Evolutionary conservation across 2,113 vertebrate genomes (phyloP), one percentile per base, ranked within the genome.

Genomic region (Dendropsophus ebraccatus): DNA sequence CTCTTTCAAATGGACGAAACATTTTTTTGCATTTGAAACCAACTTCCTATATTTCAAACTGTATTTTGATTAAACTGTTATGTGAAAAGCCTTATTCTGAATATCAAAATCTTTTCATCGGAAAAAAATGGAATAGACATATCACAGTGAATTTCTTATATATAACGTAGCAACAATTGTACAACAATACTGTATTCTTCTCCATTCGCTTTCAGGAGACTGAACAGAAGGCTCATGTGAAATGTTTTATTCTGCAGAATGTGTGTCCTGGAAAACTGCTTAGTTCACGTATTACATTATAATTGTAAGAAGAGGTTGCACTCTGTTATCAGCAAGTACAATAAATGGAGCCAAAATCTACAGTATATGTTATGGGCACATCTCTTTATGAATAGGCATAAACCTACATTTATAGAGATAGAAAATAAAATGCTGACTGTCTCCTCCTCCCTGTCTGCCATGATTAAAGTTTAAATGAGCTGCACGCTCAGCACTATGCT

Each of bases 371-470:
- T 81, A 62, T 49, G 52, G 28, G 76, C 50, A 79, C 54, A 81
- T 65, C 13, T 3, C 5, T 81, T 81, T 81, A 81, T 65, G 78
- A 81, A 81, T 65, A 81, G 78, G 65, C 35, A 81, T 65, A 81
- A 81, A 60, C 35, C 78, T n/a, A 65, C 19, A 62, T 81, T 81
- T 65, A 62, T 81, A 28, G 37, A 60, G 78, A 65, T 8, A 6
- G 35, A 81, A 62, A 81, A 65, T 65, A 81, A 81, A 62, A 81
- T 65, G 78, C 78, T 62, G 78, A 65, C 54, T 60, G 60, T 65
- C 56, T 81, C n/a, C 14, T 47, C 58, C 65, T 81, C 58, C 28
- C 25, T 81, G 78, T 81, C 78, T 65, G 78, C 58, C 58, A 81
- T 81, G 58, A 65, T 65, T 65, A 65, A 81, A 81, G 58, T 65